phyloP scores from a whole-genome alignment of 2,797 vertebrate genomes.

The Mastacembelus armatus region DNA sequence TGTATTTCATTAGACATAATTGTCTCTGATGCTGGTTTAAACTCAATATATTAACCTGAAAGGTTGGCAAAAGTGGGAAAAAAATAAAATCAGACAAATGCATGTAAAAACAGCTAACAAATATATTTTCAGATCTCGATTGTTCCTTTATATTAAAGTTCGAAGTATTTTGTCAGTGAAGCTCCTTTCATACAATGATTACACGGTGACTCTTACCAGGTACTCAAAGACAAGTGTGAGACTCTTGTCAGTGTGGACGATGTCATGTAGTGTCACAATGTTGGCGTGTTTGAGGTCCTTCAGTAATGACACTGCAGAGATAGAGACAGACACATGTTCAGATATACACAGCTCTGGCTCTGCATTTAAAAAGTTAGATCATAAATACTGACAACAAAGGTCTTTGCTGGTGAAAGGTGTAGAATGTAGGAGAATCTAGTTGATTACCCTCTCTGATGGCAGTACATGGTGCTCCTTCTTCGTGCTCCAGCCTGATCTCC shows the following conservation, averaged over 20 bases:
- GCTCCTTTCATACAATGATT: no score
- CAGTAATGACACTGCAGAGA: constrained; percentile 91
- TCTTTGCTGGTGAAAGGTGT: neutral
- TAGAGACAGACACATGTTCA: constrained; percentile 48
- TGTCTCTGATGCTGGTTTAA: neutral
- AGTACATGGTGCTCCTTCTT: constrained; percentile 97
- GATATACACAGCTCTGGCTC: neutral
- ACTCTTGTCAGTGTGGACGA: constrained; percentile 98
- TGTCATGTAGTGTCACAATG: constrained; percentile 98
- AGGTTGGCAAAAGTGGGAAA: no score
- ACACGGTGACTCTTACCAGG: constrained; percentile 85
- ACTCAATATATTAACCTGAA: no score
- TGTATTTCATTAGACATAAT: neutral
- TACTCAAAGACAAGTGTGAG: constrained; percentile 99
- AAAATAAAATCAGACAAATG: no score
- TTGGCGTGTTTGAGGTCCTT: constrained; percentile 99
- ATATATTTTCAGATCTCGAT: neutral
- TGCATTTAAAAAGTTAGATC: no score
- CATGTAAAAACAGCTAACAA: no score
- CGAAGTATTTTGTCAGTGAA: neutral
- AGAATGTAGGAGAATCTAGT: neutral
- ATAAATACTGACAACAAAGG: neutral
- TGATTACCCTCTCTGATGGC: constrained; percentile 95
- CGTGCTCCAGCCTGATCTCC: constrained; percentile 97
- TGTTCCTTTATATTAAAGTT: neutral